Percentiles rank a stretch among this genome's conserved stretches.
Conservation (phyloP, 2,888 invertebrate species). For the Phyto melanocephala region DNA sequence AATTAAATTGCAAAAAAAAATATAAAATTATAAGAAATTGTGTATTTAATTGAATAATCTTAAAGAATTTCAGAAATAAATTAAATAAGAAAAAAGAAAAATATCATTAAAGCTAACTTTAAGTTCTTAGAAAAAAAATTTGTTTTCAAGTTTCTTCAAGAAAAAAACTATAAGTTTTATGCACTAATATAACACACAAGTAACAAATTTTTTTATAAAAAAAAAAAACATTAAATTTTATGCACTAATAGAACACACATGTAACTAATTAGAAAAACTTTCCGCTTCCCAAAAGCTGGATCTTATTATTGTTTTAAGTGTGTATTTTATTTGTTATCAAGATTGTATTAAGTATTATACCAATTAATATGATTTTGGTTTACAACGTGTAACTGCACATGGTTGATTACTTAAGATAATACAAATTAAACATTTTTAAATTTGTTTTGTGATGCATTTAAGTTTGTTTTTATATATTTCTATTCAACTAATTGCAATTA, state of each 20-base stretch:
- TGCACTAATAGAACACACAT: neutral
- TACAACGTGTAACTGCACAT: too few species aligned
- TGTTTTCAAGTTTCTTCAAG: too few species aligned
- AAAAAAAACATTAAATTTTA: neutral
- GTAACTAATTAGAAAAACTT: neutral
- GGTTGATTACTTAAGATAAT: neutral
- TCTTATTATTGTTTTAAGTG: neutral
- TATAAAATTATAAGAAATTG: neutral
- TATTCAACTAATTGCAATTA: neutral
- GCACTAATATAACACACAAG: too few species aligned
- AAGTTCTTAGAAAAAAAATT: neutral
- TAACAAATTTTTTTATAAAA: too few species aligned
- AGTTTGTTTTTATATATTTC: neutral
- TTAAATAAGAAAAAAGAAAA: neutral
- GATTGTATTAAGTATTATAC: too few species aligned
- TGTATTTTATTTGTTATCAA: neutral
- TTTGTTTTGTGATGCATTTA: neutral
- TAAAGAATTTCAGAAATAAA: neutral
- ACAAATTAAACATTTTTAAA: conserved; percentile 8
- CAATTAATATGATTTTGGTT: too few species aligned
- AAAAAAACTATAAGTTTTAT: too few species aligned
- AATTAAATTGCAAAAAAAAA: neutral
- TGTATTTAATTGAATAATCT: neutral
- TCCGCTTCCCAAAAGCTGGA: neutral
- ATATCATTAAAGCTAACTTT: neutral